phyloP scores from a whole-genome alignment of 2,113 vertebrate species.

The Menidia beryllina region DNA sequence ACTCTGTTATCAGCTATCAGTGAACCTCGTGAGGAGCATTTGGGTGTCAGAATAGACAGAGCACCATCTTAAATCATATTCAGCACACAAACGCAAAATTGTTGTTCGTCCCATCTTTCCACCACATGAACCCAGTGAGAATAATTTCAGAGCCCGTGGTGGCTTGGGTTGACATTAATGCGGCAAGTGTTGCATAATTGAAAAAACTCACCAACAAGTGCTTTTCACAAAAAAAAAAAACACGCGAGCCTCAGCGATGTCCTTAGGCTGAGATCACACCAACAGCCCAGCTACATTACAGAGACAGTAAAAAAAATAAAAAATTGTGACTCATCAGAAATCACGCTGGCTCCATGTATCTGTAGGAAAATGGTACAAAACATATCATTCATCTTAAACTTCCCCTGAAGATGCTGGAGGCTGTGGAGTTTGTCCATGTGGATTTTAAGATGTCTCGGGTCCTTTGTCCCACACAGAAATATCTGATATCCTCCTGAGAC shows the following conservation, averaged over 20 bases:
- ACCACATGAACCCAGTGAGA: conserved; percentile 21
- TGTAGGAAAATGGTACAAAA: not conserved
- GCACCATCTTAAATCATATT: not conserved
- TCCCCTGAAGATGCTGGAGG: not conserved
- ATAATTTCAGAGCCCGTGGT: conserved; percentile 15
- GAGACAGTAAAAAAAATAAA: not conserved
- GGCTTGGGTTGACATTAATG: conserved; percentile 26
- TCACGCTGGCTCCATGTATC: conserved; percentile 3
- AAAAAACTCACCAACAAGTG: conserved; percentile 2
- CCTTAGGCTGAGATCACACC: conserved; percentile 18
- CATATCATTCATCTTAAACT: not conserved
- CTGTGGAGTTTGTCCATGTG: not conserved
- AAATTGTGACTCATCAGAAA: conserved; percentile 7
- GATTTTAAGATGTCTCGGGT: not conserved
- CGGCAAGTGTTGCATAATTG: conserved; percentile 34
- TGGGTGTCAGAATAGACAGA: conserved; percentile 32
- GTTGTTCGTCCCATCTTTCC: conserved; percentile 7
- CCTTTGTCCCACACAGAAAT: not conserved
- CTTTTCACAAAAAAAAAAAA: conserved; percentile 38
- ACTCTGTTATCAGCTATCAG: conserved; percentile 34
- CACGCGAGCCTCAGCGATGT: conserved; percentile 1
- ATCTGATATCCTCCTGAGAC: too few species aligned
- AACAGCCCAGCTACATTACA: conserved; percentile 13
- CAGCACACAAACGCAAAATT: conserved; percentile 13
- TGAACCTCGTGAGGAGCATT: conserved; percentile 56